Percentiles rank a stretch among this genome's conserved stretches.
These are phyloP conservation scores for Euwallacea fornicatus DNA, from an alignment of 1,140 invertebrate species.

Conservation along the genomic window DNA sequence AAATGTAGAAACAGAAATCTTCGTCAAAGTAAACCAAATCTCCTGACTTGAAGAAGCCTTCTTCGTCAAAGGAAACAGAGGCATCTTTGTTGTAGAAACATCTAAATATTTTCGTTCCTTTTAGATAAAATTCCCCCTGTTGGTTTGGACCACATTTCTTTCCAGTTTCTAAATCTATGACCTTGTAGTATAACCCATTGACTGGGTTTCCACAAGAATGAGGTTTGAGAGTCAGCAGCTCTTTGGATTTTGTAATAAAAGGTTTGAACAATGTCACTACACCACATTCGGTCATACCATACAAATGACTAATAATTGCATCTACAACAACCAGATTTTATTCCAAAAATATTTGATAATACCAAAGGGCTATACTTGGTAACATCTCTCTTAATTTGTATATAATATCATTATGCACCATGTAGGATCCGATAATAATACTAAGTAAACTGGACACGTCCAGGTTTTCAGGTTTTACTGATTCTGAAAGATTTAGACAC, in stretches of 20 bases:
- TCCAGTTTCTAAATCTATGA: slow-evolving; percentile 55
- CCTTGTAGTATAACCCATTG: not conserved
- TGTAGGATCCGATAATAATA: not conserved
- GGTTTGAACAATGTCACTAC: not conserved
- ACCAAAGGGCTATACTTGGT: not conserved
- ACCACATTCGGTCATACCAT: not conserved
- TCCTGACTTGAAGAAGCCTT: slow-evolving; percentile 68
- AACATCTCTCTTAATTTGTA: not conserved
- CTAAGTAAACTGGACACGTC: not conserved
- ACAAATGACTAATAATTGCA: not conserved
- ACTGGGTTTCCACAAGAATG: not conserved
- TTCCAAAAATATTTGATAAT: not conserved
- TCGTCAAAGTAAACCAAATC: slow-evolving; percentile 71
- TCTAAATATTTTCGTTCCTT: slow-evolving; percentile 56
- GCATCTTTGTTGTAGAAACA: slow-evolving; percentile 57
- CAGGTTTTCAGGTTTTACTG: not conserved
- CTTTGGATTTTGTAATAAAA: not conserved
- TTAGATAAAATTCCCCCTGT: slow-evolving; percentile 62
- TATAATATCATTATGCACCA: not conserved
- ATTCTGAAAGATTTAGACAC: not conserved
- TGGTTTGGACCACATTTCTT: slow-evolving; percentile 55
- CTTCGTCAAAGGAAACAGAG: slow-evolving; percentile 57
- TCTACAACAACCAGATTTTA: not conserved
- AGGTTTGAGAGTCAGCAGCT: not conserved
- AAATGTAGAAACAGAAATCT: slow-evolving; percentile 65